Evolutionary conservation across 2,113 vertebrate species (phyloP), one percentile per base, ranked within the genome.

Genomic region (Tenebrosternarchus preto): DNA sequence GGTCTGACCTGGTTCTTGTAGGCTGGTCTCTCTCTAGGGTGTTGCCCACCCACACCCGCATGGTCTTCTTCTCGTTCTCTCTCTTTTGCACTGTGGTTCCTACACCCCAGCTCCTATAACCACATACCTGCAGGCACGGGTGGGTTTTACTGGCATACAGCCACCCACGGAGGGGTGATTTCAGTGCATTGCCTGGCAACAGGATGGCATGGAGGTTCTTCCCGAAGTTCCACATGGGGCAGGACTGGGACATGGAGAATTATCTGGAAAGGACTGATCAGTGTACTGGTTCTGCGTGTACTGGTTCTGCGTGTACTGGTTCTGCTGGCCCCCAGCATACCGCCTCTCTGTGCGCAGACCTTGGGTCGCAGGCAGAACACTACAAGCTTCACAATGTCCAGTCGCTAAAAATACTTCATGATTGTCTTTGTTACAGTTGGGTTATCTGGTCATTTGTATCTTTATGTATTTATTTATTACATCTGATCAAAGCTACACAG

Each of bases 111-210:
- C 67, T 87, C 89, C 87, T 85, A 27, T 70, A 83, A 90, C 76
- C 83, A 75, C 90, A 89, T 92, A 90, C 91, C 87, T 75, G 84
- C 86, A 68, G 78, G 69, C 70, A 19, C 61, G 77, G 73, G 84
- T n/a, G 81, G 88, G 87, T 86, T 92, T 91, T 91, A 90, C 86
- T 83, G 83, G 85, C 85, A 86, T 83, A 85, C 84, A 73, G 76
- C 82, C 85, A 77, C 87, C 86, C 83, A 43, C 86, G 69, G 88
- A 89, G 90, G 86, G 90, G 91, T 92, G 92, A 93, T 93, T 91
- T 92, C 86, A 83, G 74, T 79, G 72, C 72, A 55, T 72, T 82
- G 78, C 86, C 82, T 70, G 84, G n/a, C n/a, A n/a, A n/a, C n/a
- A n/a, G n/a, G n/a, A n/a, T n/a, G n/a, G n/a, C n/a, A n/a, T n/a